A percentile compares a stretch with the other conserved stretches of the same genome.
Evolutionary conservation across 92 coral and sea anemone genomes (phyloP).

Genomic region (Umimayanthus chanpuru): DNA sequence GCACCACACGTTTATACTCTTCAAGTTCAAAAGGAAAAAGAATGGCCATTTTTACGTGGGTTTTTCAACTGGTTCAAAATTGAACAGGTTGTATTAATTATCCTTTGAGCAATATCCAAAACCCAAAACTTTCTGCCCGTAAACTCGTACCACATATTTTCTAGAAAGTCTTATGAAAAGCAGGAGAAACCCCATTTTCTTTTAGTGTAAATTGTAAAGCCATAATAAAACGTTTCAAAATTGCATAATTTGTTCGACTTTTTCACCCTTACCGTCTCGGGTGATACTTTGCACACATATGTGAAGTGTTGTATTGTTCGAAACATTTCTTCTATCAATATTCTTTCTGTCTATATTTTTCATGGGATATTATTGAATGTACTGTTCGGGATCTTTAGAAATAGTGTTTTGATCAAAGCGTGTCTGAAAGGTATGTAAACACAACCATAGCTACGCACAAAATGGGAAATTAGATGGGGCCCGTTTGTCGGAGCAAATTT

Average conservation of each 20-base stretch:
- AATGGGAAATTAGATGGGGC: slow-evolving; percentile 28
- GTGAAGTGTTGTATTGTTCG: slow-evolving; percentile 1
- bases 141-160: background rate
- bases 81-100: background rate
- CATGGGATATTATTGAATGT: background rate
- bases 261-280: background rate
- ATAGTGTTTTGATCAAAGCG: slow-evolving; percentile 31
- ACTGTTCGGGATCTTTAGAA: slow-evolving; percentile 16
- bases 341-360: background rate
- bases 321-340: background rate
- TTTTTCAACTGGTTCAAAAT: background rate
- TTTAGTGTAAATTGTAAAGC: background rate
- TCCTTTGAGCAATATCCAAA: background rate
- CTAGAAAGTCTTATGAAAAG: no score
- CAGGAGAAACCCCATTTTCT: background rate
- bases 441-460: slow-evolving; percentile 42
- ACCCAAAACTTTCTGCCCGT: background rate
- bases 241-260: background rate
- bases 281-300: background rate
- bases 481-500: slow-evolving; percentile 44
- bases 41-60: background rate
- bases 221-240: background rate
- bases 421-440: slow-evolving; percentile 41
- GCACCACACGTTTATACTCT: background rate
- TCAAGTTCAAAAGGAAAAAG: background rate